These are phyloP conservation scores for Drosophila trapezifrons DNA, from an alignment of 1,140 invertebrate species.

Conservation along the genomic window DNA sequence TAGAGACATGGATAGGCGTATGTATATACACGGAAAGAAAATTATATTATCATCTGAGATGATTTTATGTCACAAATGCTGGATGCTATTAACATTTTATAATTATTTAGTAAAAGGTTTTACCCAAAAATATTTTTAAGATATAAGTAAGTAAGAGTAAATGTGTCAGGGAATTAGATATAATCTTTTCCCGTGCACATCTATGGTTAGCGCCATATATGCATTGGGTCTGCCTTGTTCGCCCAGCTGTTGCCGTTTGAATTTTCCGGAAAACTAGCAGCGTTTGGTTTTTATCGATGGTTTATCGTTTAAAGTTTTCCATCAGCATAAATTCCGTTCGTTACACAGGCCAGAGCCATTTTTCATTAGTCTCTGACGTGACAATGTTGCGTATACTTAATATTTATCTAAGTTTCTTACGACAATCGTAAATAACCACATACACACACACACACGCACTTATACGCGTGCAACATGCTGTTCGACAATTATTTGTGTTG, in stretches of 20 bases:
- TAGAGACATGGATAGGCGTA: conserved; percentile 40
- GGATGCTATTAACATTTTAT: accelerated
- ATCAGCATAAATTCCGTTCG: conserved; percentile 48
- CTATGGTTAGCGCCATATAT: conserved; percentile 47
- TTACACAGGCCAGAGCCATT: conserved; percentile 15
- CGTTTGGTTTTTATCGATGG: conserved; percentile 50
- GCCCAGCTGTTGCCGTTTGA: conserved; percentile 62
- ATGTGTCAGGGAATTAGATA: too few species aligned
- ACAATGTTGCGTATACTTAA: conserved; percentile 49
- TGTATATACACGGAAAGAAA: conserved; percentile 3
- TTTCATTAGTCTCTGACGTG: conserved; percentile 50
- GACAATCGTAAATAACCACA: conserved; percentile 73
- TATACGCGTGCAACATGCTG: conserved; percentile 72
- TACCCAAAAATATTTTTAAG: too few species aligned
- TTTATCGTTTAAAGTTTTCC: conserved; percentile 57
- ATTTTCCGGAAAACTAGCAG: conserved; percentile 33
- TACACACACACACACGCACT: conserved; percentile 17
- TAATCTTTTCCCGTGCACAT: conserved; percentile 14
- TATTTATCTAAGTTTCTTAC: conserved; percentile 57
- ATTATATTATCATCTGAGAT: accelerated
- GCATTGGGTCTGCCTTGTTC: conserved; percentile 44
- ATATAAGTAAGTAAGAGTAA: too few species aligned
- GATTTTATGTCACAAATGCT: neutral
- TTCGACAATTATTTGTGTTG: conserved; percentile 81
- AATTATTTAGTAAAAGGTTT: too few species aligned